Evolutionary conservation across 1,140 invertebrate genomes (phyloP), one percentile per base, ranked within the genome.

Genomic region (Scaptodrosophila lebanonensis): DNA sequence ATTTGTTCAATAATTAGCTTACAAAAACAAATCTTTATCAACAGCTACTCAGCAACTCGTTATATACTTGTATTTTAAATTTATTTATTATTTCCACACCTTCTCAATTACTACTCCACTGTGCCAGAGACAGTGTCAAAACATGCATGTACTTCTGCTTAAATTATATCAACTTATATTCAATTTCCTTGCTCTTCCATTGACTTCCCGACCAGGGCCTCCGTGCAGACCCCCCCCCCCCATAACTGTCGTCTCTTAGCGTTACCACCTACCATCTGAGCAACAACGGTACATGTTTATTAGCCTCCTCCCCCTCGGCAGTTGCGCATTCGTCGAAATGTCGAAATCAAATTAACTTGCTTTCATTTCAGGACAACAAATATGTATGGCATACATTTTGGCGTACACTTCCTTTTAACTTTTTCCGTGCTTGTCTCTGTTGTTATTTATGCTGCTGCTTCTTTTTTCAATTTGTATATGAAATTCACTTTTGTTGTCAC

Each of bases 281-380:
- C 59, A 35, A 73, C 69, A 64, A 56, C 47, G 59, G 58, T 50
- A 67, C 69, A 64, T 53, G 42, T 73, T 73, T 68, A 73, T 72
- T 73, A 60, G 69, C 66, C 33, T 57, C 49, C 22, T 17, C 50
- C 39, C 27, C 11, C 5, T 9, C 4, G 39, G n/a, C 39, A 45
- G 30, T 32, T 43, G 48, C 27, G 59, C 64, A 65, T 56, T 69
- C 54, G 25, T n/a, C n/a, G 42, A 60, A 56, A 73, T 73, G 66
- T 73, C 52, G 50, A 75, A 75, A 75, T 75, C 54, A 75, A 75
- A 75, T 75, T 75, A 75, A 69, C 70, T 75, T 67, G 52, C 70
- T 75, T 75, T 75, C 70, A 69, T 75, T 75, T 75, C 65, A 65
- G 47, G 54, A 39, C 47, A 50, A 25, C 29, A 17, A 42, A 51